Base-by-base conservation (phyloP, 2,113 vertebrate species). In the Entosphenus tridentatus region DNA sequence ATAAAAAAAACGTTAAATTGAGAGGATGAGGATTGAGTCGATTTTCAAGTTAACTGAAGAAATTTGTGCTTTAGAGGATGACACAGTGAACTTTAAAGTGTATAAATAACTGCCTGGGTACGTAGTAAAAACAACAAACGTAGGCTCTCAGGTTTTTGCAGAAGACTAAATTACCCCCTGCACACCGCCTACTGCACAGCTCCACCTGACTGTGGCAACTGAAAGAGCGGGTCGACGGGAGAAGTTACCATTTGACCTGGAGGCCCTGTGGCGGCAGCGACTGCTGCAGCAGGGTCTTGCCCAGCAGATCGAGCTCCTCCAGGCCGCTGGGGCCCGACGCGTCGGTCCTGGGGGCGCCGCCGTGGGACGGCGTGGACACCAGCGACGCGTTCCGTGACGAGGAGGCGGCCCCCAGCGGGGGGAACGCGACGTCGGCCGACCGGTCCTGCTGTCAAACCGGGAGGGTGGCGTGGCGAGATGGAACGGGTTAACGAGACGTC, bases 271-370 rank as follows among this genome's bases (percentile, higher is more conserved):
- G 12, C 4, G 55, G 17, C 10, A 71, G 70, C 2, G 76, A 73
- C 68, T 83, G 81, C 68, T 82, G 81, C 10, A 83, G 77, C 70
- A 84, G 77, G 65, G 81, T 71, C 68, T 69, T 81, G 57, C 77
- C 80, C 3, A 83, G 10, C 9, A 77, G 71, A 70, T 83, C 81
- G 70, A 81, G 75, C 68, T 77, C 78, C 17, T 75, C 73, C 8
- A 75, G 39, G 14, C 72, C 11, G 57, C 17, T 78, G 57, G 71
- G 73, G 9, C 79, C 77, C 39, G 39, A 39, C 39, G 6, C 39
- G 39, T 39, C 39, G 39, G 5, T 39, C 39, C 39, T 39, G 39
- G 39, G 39, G 39, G 6, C 39, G 39, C 39, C 39, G 39, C 39
- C 39, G 39, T 39, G 39, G 39, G 5, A 39, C 6, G 39, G 39